Base-by-base conservation (phyloP, 2,113 vertebrate species). In the Stigmatopora argus region DNA sequence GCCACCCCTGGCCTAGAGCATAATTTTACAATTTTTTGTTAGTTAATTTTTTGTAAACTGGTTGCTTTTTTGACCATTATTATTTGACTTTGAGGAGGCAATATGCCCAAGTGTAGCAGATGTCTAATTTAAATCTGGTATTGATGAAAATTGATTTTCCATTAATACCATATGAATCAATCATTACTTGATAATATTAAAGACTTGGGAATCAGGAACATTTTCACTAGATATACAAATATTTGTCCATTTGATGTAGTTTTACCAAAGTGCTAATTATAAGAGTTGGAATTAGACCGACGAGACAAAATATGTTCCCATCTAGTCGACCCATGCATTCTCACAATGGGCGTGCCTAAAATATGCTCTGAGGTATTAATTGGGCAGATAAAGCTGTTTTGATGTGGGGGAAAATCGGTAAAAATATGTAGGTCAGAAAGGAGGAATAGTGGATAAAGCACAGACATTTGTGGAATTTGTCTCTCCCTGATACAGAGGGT, bases 381-480 rank as follows among this genome's bases (percentile, higher is more conserved):
- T 11, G 31, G 51, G 69, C 38, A n/a, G 51, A 58, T 59, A 31
- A 67, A 80, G 62, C 41, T 15, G 44, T 60, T 19, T 65, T 65
- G 61, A 60, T 70, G 55, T 57, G 44, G 12, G 49, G 35, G 68
- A 72, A 66, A 47, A 64, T 49, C 17, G 51, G 76, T 76, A 62
- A 57, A 55, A 69, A 65, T 51, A 18, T 4, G n/a, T 26, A 3
- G 23, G 12, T 18, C 8, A 55, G 34, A n/a, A 64, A 3, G 55
- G 65, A 48, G 61, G 59, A 59, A 49, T 18, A 38, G 56, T 56
- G 68, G 60, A 59, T 49, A 41, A 64, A 79, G 74, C 48, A 76
- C 21, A 75, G 75, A 83, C 66, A 85, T 83, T 19, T 81, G 75
- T 79, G 78, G 83, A 86, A 87, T 86, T 85, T 73, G 56, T 60